Percentiles rank a stretch among this genome's conserved stretches.
Evolutionary conservation across 1,140 invertebrate species (phyloP).

Genomic region (Dryas iulia): DNA sequence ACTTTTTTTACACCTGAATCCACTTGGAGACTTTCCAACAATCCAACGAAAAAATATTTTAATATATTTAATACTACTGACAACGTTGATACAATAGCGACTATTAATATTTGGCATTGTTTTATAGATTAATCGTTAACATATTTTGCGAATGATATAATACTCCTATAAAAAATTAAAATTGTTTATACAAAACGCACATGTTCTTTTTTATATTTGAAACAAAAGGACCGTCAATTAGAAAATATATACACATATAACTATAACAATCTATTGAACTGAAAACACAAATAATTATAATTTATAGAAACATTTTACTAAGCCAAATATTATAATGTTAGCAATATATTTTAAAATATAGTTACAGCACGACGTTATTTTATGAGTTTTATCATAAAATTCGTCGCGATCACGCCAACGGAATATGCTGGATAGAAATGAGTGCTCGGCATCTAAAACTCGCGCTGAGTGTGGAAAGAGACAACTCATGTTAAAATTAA

Average conservation of each 20-base stretch:
- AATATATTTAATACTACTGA: conserved; percentile 15
- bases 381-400: conserved; percentile 44
- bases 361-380: conserved; percentile 38
- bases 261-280: no score
- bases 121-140: conserved; percentile 9
- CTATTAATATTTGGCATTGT: background rate
- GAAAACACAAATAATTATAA: background rate
- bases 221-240: background rate
- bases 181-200: background rate
- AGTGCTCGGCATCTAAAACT: conserved; percentile 19
- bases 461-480: background rate
- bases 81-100: conserved; percentile 5
- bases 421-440: conserved; percentile 31
- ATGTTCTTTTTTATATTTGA: background rate
- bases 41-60: conserved; percentile 12
- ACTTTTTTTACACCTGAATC: conserved; percentile 54
- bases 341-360: conserved; percentile 32
- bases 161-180: background rate
- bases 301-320: background rate
- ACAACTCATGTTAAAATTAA: conserved; percentile 3
- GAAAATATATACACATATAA: background rate
- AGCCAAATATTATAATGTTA: background rate
- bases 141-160: background rate
- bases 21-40: conserved; percentile 46
- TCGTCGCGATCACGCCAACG: conserved; percentile 30